phyloP scores from a whole-genome alignment of 1,140 invertebrate species.

The Aleiodes sp. region DNA sequence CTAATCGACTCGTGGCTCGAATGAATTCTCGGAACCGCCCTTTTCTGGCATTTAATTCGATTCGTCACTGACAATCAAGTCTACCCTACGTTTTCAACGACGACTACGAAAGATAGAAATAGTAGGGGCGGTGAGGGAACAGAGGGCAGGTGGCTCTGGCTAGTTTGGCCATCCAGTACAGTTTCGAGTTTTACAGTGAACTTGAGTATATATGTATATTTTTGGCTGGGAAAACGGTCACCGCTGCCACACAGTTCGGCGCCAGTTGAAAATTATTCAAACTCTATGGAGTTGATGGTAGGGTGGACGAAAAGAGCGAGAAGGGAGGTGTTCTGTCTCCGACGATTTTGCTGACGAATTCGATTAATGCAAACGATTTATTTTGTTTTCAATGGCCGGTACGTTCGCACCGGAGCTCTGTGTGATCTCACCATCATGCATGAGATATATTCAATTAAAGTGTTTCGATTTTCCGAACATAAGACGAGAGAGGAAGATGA shows the following conservation, averaged over 20 bases:
- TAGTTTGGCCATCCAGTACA: not conserved
- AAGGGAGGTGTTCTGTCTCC: conserved; percentile 16
- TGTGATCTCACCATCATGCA: not conserved
- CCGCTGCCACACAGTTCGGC: not conserved
- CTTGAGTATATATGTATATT: not conserved
- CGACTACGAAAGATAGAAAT: not conserved
- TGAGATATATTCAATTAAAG: no score
- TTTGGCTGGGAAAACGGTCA: not conserved
- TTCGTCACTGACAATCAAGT: conserved; percentile 44
- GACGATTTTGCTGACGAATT: conserved; percentile 40
- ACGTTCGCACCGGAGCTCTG: not conserved
- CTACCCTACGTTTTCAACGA: conserved; percentile 6
- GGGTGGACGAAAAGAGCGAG: no score
- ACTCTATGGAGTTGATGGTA: conserved; percentile 26
- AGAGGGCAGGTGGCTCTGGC: no score
- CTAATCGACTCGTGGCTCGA: conserved; percentile 40
- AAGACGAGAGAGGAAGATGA: no score
- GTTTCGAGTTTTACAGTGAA: conserved; percentile 49
- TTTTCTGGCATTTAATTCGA: conserved; percentile 43
- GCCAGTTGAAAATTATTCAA: conserved; percentile 31
- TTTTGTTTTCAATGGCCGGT: conserved; percentile 14
- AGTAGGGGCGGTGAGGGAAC: no score
- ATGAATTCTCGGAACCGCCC: conserved; percentile 34
- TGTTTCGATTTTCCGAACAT: no score
- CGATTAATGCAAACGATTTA: conserved; percentile 30